A percentile compares a stretch with the other conserved stretches of the same genome.
Conservation (phyloP, 2,113 vertebrate species). For the Mustela nigripes region DNA sequence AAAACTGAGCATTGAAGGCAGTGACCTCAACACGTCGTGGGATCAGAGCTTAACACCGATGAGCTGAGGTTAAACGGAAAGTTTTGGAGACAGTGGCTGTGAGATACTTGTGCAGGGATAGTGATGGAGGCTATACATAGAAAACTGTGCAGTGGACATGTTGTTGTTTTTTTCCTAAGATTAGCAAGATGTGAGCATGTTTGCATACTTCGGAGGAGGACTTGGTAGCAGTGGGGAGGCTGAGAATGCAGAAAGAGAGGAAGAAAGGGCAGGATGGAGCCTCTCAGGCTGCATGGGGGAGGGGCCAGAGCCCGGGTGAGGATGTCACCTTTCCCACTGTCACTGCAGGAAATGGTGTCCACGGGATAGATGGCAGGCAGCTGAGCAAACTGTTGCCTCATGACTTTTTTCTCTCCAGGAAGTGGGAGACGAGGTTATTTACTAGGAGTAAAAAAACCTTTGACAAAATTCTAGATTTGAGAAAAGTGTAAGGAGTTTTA, state of each 20-base stretch:
- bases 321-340: background rate
- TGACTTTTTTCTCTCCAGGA: background rate
- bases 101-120: background rate
- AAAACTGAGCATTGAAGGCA: background rate
- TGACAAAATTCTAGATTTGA: background rate
- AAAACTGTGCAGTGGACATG: rapidly evolving
- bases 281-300: background rate
- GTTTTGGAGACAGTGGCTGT: background rate
- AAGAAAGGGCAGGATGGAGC: background rate
- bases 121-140: background rate
- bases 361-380: background rate
- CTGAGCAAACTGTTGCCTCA: background rate
- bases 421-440: background rate
- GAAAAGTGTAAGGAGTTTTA: background rate
- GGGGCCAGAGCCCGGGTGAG: background rate
- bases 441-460: background rate
- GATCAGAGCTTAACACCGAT: background rate
- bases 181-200: background rate
- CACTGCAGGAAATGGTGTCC: background rate
- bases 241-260: background rate
- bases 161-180: background rate
- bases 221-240: background rate
- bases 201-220: background rate
- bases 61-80: background rate
- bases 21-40: background rate